Conservation (phyloP, 2,113 vertebrate genomes). For the Myxocyprinus asiaticus region DNA sequence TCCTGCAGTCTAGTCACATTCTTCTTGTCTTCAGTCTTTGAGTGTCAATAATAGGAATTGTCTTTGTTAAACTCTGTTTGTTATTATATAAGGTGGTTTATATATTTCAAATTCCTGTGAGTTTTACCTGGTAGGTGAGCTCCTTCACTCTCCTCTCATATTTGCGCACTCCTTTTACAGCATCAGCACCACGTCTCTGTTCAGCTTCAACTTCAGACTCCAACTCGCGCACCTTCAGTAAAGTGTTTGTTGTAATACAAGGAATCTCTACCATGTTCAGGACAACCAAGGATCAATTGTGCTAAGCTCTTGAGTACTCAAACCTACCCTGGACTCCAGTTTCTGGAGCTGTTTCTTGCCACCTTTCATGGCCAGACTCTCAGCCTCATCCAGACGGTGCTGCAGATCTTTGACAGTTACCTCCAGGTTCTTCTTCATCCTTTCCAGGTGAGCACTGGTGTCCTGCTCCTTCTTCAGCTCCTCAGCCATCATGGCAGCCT, state of each 20-base stretch:
- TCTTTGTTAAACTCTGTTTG: background rate
- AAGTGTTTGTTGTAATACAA: background rate
- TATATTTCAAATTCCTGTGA: background rate
- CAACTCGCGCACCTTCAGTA: slow-evolving; percentile 45
- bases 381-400: slow-evolving; percentile 88
- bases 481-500: slow-evolving; percentile 76
- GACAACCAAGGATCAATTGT: no score
- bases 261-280: background rate
- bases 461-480: background rate
- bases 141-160: slow-evolving; percentile 50
- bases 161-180: slow-evolving; percentile 50
- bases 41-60: background rate
- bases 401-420: slow-evolving; percentile 75
- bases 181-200: slow-evolving; percentile 39
- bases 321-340: no score
- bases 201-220: slow-evolving; percentile 49
- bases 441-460: slow-evolving; percentile 80
- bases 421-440: slow-evolving; percentile 96
- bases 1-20: no score
- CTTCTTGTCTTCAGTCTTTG: slow-evolving; percentile 79
- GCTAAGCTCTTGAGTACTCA: no score
- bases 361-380: slow-evolving; percentile 73
- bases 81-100: background rate
- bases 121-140: slow-evolving; percentile 48
- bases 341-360: no score